Conservation (phyloP, 2,888 invertebrate genomes). For the Catocala nupta region DNA sequence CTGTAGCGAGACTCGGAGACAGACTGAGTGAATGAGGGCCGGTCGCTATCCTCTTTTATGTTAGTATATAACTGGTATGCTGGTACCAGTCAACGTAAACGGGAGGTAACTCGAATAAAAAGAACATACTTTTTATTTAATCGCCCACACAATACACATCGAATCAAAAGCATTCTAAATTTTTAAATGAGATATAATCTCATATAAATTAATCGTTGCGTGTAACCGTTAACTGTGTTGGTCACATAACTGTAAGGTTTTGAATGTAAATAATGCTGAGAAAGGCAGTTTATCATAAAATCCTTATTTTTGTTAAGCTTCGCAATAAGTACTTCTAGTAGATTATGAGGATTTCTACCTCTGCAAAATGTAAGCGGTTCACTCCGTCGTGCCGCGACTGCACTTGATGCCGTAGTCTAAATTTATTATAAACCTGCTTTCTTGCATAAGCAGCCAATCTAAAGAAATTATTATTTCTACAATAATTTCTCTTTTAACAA, state of each 20-base stretch:
- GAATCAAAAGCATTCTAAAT: constrained; percentile 53
- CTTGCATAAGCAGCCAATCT: too few species aligned
- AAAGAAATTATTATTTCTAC: too few species aligned
- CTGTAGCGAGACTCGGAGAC: constrained; percentile 64
- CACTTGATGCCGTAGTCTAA: too few species aligned
- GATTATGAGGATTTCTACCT: too few species aligned
- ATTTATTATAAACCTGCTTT: too few species aligned
- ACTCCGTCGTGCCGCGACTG: too few species aligned
- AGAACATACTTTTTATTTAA: constrained; percentile 58
- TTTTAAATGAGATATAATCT: constrained; percentile 59
- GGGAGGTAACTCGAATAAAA: constrained; percentile 60
- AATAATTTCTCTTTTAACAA: too few species aligned
- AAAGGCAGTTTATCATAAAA: constrained; percentile 6
- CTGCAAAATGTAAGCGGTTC: too few species aligned
- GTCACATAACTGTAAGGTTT: constrained; percentile 54
- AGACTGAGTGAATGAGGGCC: constrained; percentile 79
- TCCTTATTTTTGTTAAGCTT: background rate
- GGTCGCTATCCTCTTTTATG: constrained; percentile 83
- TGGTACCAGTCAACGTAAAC: constrained; percentile 65
- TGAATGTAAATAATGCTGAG: constrained; percentile 27
- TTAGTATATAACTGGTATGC: constrained; percentile 76
- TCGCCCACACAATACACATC: constrained; percentile 58
- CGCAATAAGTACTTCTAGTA: background rate
- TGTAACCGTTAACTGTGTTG: constrained; percentile 54
- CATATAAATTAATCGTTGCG: constrained; percentile 55